Evolutionary conservation across 2,888 invertebrate species (phyloP).

Genomic region (Agrilus cyanescens): DNA sequence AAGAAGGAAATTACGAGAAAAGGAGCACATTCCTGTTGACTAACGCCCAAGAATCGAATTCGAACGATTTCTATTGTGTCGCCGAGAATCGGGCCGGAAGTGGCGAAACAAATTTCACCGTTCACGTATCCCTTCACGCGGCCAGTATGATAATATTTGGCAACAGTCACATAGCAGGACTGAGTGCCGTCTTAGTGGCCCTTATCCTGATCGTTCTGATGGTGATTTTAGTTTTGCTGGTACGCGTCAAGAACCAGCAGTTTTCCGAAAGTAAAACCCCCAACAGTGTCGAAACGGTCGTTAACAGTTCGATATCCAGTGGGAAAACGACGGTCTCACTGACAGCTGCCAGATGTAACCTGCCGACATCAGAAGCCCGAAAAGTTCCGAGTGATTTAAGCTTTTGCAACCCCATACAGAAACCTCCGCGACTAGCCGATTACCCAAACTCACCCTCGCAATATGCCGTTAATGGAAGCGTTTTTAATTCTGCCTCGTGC

Average conservation of each 20-base stretch:
- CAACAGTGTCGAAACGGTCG: constrained; percentile 55
- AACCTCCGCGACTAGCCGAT: constrained; percentile 57
- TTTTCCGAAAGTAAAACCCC: constrained; percentile 66
- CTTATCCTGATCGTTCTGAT: constrained; percentile 64
- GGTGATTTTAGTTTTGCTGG: constrained; percentile 58
- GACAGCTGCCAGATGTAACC: constrained; percentile 42
- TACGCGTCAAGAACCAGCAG: constrained; percentile 61
- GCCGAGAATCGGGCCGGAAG: constrained; percentile 83
- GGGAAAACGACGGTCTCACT: constrained; percentile 37
- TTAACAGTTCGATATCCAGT: constrained; percentile 40
- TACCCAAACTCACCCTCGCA: constrained; percentile 57
- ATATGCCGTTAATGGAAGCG: constrained; percentile 55
- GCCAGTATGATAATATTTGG: constrained; percentile 73
- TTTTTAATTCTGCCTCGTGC: constrained; percentile 50
- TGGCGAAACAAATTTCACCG: constrained; percentile 79
- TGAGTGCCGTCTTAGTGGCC: constrained; percentile 70
- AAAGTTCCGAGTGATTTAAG: constrained; percentile 36
- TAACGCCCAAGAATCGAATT: constrained; percentile 72
- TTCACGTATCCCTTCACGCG: constrained; percentile 65
- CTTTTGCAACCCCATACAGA: constrained; percentile 54
- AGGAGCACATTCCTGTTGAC: constrained; percentile 65
- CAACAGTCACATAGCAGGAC: constrained; percentile 73
- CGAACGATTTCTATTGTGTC: constrained; percentile 77
- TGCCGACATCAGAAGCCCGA: constrained; percentile 32
- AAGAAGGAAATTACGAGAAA: constrained; percentile 66